Base-by-base conservation (phyloP, 2,797 vertebrate species). In the Lophotriccus pileatus region DNA sequence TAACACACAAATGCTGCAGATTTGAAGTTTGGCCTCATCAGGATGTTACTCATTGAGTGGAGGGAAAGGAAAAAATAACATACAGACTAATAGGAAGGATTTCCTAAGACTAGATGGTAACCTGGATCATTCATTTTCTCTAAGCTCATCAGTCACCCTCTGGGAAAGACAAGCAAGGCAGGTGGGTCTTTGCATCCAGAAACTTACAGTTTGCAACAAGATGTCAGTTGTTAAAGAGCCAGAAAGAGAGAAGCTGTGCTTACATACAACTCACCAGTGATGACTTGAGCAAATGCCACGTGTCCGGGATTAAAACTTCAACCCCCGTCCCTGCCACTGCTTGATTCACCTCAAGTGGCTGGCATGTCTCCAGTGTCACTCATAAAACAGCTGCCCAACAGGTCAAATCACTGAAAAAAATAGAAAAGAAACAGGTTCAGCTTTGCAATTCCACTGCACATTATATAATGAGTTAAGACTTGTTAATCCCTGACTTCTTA, bases 381-480 rank as follows among this genome's bases (percentile, higher is more conserved):
- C 76, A 78, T 80, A 87, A 87, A 63, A 79, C 44, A 53, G 82
- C 22, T 59, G 49, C 63, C 79, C 81, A 84, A 36, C 10, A 28
- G 84, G 80, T 76, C 39, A 92, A 78, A 80, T 68, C 66, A 74
- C 73, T 94, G 66, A 22, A 79, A 94, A 94, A 73, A 69, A 16
- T 1, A 52, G 53, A 77, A 49, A 32, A 75, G 20, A 67, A 67
- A 36, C 41, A 58, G 21, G 47, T 82, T 86, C 24, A 56, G 49
- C 37, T 95, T 63, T 30, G 41, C 36, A 47, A 25, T 77, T 80
- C 62, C 39, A 10, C 50, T 36, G 50, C 1, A 7, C 21, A 1
- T 88, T 63, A 41, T 11, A 76, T n/a, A 44, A 20, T 28, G 53
- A n/a, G 12, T n/a, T 44, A 64, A 64, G 53, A 36, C 21, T 22